Percentiles rank a stretch among this genome's conserved stretches.
Evolutionary conservation across 2,797 vertebrate species (phyloP).

Genomic region (Epinephelus awoara): DNA sequence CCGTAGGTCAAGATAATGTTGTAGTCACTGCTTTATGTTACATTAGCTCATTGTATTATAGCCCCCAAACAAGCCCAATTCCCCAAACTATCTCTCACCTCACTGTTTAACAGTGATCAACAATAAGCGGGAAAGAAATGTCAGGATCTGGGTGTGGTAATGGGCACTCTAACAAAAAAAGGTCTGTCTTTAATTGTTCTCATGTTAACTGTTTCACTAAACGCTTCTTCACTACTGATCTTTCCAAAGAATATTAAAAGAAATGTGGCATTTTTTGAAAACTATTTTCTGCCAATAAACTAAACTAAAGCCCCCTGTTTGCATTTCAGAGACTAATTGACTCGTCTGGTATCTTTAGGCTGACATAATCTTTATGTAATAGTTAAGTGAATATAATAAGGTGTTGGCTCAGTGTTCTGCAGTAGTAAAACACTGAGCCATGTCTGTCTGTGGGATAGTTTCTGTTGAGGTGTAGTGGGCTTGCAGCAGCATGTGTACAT

Average conservation of each 20-base stretch:
- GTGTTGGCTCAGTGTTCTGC: not conserved
- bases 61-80: not conserved
- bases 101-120: not conserved
- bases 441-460: conserved; percentile 11
- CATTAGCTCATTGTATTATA: not conserved
- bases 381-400: not conserved
- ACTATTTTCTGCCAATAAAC: not conserved
- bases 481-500: conserved; percentile 60
- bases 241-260: not conserved
- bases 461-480: conserved; percentile 40
- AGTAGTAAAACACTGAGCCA: not conserved
- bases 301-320: no score
- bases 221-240: not conserved
- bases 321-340: not conserved
- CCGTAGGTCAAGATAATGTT: not conserved
- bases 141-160: conserved; percentile 31
- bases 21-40: not conserved
- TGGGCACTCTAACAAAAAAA: not conserved
- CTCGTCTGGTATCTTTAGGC: not conserved
- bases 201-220: not conserved
- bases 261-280: not conserved
- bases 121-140: not conserved
- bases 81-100: not conserved
- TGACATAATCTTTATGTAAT: not conserved
- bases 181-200: not conserved